These are phyloP conservation scores for Phaenicophaeus curvirostris DNA, from an alignment of 2,797 vertebrate species.

Conservation along the genomic window DNA sequence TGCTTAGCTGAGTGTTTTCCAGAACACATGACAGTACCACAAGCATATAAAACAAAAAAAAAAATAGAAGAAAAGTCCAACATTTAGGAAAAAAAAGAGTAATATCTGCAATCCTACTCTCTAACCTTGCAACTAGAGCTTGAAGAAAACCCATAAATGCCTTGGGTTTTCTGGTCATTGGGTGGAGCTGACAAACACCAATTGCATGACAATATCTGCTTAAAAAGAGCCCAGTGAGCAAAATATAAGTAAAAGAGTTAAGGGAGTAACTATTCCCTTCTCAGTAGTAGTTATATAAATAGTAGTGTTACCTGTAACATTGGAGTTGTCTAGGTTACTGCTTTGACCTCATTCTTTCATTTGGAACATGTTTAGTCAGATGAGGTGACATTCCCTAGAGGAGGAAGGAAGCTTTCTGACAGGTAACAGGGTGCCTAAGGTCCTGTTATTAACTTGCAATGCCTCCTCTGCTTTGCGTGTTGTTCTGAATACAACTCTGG, in stretches of 20 bases:
- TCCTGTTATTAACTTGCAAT: neutral
- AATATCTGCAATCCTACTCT: neutral
- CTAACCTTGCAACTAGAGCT: neutral
- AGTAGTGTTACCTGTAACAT: neutral
- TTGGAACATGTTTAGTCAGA: neutral
- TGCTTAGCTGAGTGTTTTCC: neutral
- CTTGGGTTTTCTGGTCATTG: neutral
- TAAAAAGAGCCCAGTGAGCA: neutral
- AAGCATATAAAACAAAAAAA: neutral
- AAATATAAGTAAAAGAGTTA: neutral
- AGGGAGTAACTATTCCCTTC: constrained; percentile 10
- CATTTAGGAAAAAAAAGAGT: neutral
- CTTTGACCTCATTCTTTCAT: constrained; percentile 23
- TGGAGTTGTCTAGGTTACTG: constrained; percentile 6
- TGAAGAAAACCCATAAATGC: neutral
- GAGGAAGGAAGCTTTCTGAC: neutral
- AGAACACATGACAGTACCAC: neutral
- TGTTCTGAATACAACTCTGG: neutral
- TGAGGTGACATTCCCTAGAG: neutral
- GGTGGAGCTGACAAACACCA: neutral
- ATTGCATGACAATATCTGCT: neutral
- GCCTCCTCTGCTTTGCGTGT: neutral
- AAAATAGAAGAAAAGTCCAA: neutral
- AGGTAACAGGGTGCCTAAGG: neutral
- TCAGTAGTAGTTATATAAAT: neutral